Evolutionary conservation across 2,113 vertebrate species (phyloP).

Genomic region (Oryzias curvinotus): DNA sequence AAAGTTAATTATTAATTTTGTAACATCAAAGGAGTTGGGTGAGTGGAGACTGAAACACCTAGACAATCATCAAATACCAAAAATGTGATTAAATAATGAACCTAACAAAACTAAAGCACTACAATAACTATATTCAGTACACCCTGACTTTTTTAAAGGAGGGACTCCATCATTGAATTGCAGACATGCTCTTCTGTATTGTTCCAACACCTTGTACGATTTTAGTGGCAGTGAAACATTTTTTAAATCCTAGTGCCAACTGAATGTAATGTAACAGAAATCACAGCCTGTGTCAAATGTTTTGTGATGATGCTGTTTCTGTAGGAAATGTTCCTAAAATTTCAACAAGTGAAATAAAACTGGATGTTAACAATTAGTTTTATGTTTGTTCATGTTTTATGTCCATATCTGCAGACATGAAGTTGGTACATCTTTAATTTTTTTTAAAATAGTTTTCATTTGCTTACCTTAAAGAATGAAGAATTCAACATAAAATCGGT

Average conservation of each 20-base stretch:
- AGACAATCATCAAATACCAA: slow-evolving; percentile 67
- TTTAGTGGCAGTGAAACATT: slow-evolving; percentile 37
- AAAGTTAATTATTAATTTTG: too few species aligned
- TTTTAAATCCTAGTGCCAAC: slow-evolving; percentile 71
- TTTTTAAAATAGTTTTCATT: too few species aligned
- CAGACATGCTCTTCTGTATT: slow-evolving; percentile 30
- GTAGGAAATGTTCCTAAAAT: slow-evolving; percentile 24
- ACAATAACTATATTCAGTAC: slow-evolving; percentile 2
- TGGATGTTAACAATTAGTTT: slow-evolving; percentile 34
- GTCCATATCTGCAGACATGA: not conserved
- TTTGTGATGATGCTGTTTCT: slow-evolving; percentile 27
- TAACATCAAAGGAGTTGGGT: not conserved
- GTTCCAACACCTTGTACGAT: slow-evolving; percentile 23
- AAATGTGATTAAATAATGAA: slow-evolving; percentile 17
- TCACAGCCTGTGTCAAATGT: slow-evolving; percentile 19
- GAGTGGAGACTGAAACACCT: not conserved
- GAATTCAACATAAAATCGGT: too few species aligned
- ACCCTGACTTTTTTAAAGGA: slow-evolving; percentile 3
- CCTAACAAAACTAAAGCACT: slow-evolving; percentile 12
- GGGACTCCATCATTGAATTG: not conserved
- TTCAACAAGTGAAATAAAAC: slow-evolving; percentile 57
- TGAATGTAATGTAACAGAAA: slow-evolving; percentile 65
- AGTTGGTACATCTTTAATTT: too few species aligned
- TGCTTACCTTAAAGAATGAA: too few species aligned
- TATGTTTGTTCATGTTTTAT: not conserved